Evolutionary conservation across 2,888 invertebrate species (phyloP).

Genomic region (Drosophila fungiperda): DNA sequence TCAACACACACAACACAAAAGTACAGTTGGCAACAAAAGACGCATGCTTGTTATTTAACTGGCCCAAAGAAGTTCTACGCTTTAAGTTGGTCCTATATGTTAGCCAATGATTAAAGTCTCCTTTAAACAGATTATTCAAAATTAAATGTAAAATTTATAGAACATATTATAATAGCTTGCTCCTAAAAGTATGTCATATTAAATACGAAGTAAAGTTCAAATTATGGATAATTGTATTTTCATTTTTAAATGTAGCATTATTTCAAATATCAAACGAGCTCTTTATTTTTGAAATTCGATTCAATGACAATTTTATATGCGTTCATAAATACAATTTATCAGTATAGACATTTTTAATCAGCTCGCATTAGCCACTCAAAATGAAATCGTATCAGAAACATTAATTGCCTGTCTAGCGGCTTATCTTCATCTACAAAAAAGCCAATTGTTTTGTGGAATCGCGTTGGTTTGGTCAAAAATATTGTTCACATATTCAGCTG

Average conservation of each 20-base stretch:
- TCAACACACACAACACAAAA: slow-evolving; percentile 40
- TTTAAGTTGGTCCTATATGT: background rate
- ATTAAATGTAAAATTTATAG: background rate
- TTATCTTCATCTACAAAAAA: background rate
- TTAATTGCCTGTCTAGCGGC: slow-evolving; percentile 19
- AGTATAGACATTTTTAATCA: background rate
- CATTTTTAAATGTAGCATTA: background rate
- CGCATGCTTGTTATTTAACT: background rate
- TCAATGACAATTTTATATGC: background rate
- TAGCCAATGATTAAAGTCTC: background rate
- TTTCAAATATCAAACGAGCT: background rate
- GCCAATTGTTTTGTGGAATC: slow-evolving; percentile 18
- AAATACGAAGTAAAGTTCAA: background rate
- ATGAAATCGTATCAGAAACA: background rate
- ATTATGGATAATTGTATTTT: background rate
- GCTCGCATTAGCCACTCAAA: background rate
- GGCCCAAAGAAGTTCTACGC: slow-evolving; percentile 7
- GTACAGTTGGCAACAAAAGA: slow-evolving; percentile 49
- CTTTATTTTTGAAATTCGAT: background rate
- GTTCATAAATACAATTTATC: background rate
- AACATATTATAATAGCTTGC: background rate
- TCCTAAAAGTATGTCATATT: slow-evolving; percentile 15
- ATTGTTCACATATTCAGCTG: slow-evolving; percentile 20
- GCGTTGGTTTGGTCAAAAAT: slow-evolving; percentile 15
- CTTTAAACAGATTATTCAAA: background rate